Evolutionary conservation across 2,113 vertebrate species (phyloP).

Genomic region (Eptesicus fuscus): DNA sequence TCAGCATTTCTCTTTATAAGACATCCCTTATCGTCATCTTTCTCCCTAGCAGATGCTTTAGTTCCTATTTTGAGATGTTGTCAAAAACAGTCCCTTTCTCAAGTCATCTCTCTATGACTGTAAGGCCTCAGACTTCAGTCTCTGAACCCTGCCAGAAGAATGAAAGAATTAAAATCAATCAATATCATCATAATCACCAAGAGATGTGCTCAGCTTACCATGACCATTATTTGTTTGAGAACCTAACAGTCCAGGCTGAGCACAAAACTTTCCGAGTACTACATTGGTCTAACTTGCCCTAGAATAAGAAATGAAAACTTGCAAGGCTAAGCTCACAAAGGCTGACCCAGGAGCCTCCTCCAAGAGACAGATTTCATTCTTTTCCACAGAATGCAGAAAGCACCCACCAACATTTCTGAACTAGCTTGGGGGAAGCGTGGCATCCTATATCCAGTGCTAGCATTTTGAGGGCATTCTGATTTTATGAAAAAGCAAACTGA

Average conservation of each 20-base stretch:
- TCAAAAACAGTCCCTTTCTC: neutral
- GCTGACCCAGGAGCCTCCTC: neutral
- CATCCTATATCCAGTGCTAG: neutral
- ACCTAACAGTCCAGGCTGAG: neutral
- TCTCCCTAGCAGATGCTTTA: neutral
- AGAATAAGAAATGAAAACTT: neutral
- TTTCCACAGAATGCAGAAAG: neutral
- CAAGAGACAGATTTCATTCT: neutral
- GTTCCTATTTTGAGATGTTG: neutral
- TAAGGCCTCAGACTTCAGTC: neutral
- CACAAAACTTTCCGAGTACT: neutral
- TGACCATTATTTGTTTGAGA: neutral
- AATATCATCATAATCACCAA: neutral
- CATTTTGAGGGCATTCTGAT: slow-evolving; percentile 38
- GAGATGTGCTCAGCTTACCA: neutral
- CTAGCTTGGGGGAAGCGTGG: neutral
- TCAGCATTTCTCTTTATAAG: neutral
- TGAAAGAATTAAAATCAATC: neutral
- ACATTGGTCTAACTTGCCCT: neutral
- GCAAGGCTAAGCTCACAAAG: neutral
- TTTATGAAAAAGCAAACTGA: neutral
- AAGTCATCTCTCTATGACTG: neutral
- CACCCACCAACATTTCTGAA: neutral
- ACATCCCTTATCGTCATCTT: too few relatives aligned
- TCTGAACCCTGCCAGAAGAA: neutral